Conservation (phyloP, 1,140 invertebrate species). For the Cyclargus thomasi region DNA sequence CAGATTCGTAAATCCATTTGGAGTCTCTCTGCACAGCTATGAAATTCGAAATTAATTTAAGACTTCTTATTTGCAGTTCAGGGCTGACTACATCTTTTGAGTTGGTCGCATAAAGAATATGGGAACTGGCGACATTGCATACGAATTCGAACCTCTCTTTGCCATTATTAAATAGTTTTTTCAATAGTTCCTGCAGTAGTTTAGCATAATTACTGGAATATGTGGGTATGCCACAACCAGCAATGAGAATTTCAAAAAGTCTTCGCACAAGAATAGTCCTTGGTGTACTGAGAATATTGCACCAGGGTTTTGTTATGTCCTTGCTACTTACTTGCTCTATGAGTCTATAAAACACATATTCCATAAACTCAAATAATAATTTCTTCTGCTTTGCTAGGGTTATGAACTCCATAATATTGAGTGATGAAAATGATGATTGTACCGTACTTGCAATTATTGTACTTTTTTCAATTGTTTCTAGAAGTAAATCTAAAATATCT, state of each 20-base stretch:
- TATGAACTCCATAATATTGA: conserved; percentile 52
- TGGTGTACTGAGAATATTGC: conserved; percentile 48
- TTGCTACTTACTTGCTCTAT: conserved; percentile 50
- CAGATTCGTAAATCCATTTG: conserved; percentile 61
- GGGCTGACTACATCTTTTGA: conserved; percentile 58
- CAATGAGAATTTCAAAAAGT: conserved; percentile 60
- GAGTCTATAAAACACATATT: conserved; percentile 56
- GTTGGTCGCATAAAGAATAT: conserved; percentile 55
- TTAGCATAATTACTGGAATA: conserved; percentile 53
- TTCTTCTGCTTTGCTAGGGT: conserved; percentile 47
- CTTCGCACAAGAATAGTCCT: conserved; percentile 48
- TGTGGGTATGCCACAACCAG: conserved; percentile 50
- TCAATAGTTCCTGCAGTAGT: conserved; percentile 55
- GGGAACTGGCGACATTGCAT: conserved; percentile 66
- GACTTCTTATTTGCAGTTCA: conserved; percentile 54
- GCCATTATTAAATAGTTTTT: conserved; percentile 53
- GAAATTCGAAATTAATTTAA: conserved; percentile 55
- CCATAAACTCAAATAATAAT: conserved; percentile 61
- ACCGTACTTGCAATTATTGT: conserved; percentile 44
- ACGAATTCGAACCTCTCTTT: conserved; percentile 73
- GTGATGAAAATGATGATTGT: conserved; percentile 38
- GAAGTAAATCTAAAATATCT: conserved; percentile 42
- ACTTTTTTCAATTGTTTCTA: conserved; percentile 52
- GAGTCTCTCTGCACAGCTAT: conserved; percentile 40
- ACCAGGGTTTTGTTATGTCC: conserved; percentile 56